Percentiles rank a stretch among this genome's conserved stretches.
Conservation (phyloP, 2,113 vertebrate species). For the Cyanoliseus patagonus region DNA sequence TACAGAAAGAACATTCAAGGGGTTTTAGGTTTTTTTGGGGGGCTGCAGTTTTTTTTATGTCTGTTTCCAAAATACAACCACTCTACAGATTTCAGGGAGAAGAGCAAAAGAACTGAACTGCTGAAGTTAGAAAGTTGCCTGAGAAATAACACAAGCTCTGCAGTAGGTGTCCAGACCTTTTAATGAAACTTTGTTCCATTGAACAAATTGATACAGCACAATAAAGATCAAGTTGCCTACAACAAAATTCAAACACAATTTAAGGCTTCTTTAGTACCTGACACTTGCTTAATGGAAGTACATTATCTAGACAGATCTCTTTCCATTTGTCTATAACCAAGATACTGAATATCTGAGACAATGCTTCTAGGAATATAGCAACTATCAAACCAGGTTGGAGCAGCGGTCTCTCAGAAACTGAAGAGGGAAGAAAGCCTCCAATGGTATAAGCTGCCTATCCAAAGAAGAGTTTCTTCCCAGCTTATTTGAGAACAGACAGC, state of each 20-base stretch:
- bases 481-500: background rate
- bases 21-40: background rate
- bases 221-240: background rate
- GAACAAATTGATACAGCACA: background rate
- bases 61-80: background rate
- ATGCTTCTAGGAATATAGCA: background rate
- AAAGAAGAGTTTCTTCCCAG: background rate
- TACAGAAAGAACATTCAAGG: background rate
- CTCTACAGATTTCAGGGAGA: background rate
- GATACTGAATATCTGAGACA: background rate
- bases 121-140: background rate
- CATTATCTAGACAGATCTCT: background rate
- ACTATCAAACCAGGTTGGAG: background rate
- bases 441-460: background rate
- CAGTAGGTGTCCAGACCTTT: background rate
- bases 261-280: background rate
- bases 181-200: background rate
- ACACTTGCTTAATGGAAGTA: background rate
- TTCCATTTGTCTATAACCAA: background rate
- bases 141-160: background rate
- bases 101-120: background rate
- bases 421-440: background rate
- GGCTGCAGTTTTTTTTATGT: fast-evolving
- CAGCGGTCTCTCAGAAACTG: background rate
- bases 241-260: background rate